These are phyloP conservation scores for Oconnorella tubifera DNA, from an alignment of 2,888 invertebrate genomes.

Conservation along the genomic window DNA sequence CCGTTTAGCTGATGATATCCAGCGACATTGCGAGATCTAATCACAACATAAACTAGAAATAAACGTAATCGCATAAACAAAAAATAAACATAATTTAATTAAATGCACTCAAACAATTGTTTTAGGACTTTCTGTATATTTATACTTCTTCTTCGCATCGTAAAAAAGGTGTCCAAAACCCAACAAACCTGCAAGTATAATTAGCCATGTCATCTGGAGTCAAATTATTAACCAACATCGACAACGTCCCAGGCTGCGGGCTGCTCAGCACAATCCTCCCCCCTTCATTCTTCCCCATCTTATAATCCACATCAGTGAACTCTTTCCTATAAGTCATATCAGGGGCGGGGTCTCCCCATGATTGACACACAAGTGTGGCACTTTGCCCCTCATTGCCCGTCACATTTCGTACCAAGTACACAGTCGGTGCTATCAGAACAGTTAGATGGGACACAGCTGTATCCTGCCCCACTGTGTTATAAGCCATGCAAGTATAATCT, in stretches of 20 bases:
- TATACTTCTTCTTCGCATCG: too few relatives aligned
- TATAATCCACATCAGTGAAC: constrained; percentile 27
- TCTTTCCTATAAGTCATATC: constrained; percentile 36
- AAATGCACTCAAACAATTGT: too few relatives aligned
- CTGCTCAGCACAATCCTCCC: constrained; percentile 27
- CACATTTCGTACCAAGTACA: constrained; percentile 20
- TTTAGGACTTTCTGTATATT: too few relatives aligned
- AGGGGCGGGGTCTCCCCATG: constrained; percentile 38
- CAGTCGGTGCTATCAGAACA: constrained; percentile 22
- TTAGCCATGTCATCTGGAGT: constrained; percentile 36
- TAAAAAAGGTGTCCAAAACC: too few relatives aligned
- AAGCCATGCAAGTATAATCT: constrained; percentile 31
- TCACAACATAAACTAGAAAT: too few relatives aligned
- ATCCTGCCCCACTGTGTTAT: constrained; percentile 30
- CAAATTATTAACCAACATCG: constrained; percentile 21
- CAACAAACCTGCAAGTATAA: constrained; percentile 39
- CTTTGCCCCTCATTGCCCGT: constrained; percentile 21
- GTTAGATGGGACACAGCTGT: constrained; percentile 13
- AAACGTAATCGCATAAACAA: too few relatives aligned
- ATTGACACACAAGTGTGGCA: constrained; percentile 32
- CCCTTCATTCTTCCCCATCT: constrained; percentile 29
- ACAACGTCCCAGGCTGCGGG: constrained; percentile 9
- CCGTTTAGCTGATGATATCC: constrained; percentile 37
- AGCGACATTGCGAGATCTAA: constrained; percentile 38
- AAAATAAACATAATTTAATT: too few relatives aligned